These are phyloP conservation scores for Collichthys lucidus DNA, from an alignment of 2,113 vertebrate species.

Conservation along the genomic window DNA sequence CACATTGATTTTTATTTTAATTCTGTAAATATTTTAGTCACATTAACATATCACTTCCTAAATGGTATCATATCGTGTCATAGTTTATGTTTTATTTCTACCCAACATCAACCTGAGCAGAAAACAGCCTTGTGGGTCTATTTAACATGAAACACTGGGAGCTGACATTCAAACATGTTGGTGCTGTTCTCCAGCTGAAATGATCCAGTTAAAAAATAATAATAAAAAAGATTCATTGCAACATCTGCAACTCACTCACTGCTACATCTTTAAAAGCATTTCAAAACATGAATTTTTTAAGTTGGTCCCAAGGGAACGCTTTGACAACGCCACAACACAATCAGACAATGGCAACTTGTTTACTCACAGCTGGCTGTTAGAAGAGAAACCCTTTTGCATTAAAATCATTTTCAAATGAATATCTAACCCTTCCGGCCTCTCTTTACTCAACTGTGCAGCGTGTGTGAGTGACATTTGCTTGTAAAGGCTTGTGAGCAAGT, in stretches of 20 bases:
- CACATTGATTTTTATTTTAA: background rate
- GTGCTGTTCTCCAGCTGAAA: conserved; percentile 18
- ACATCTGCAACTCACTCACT: conserved; percentile 21
- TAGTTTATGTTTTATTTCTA: background rate
- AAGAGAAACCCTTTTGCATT: conserved; percentile 11
- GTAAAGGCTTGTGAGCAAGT: conserved; percentile 3
- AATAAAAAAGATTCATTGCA: conserved; percentile 5
- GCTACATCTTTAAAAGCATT: conserved; percentile 42
- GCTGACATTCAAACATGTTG: conserved; percentile 32
- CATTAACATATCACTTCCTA: background rate
- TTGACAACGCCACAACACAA: conserved; percentile 59
- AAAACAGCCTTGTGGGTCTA: conserved; percentile 5
- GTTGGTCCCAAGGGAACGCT: conserved; percentile 30
- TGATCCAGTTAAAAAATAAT: background rate
- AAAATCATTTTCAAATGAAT: conserved; percentile 18
- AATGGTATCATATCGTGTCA: background rate
- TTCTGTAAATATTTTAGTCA: background rate
- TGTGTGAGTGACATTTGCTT: conserved; percentile 35
- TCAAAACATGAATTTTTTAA: conserved; percentile 68
- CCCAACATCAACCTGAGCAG: background rate
- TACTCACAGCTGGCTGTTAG: conserved; percentile 46
- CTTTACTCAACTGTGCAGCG: background rate
- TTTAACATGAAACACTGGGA: conserved; percentile 4
- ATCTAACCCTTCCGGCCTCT: background rate
- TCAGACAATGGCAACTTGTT: conserved; percentile 68